Percentiles rank a stretch among this genome's conserved stretches.
phyloP scores from a whole-genome alignment of 2,113 vertebrate genomes.

The Dicerorhinus sumatrensis region DNA sequence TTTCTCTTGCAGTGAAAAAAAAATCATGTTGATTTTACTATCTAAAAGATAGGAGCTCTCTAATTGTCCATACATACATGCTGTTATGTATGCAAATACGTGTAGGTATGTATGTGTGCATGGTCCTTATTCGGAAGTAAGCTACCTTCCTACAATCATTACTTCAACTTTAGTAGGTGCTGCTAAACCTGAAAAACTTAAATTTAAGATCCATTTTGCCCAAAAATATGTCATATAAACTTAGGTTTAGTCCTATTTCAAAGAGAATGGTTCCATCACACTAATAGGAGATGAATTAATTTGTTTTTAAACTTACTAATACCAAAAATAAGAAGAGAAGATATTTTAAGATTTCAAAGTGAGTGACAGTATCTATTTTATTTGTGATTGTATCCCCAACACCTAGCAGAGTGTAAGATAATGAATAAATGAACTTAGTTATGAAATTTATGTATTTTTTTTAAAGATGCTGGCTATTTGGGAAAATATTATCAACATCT shows the following conservation, averaged over 20 bases:
- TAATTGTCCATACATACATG: background rate
- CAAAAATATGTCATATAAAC: background rate
- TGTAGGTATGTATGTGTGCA: rapidly evolving
- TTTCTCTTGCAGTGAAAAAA: background rate
- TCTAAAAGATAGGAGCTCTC: background rate
- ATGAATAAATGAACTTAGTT: background rate
- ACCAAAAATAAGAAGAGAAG: background rate
- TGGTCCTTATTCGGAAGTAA: background rate
- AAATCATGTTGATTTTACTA: background rate
- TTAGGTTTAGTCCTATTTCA: background rate
- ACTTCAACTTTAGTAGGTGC: background rate
- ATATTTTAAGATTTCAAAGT: background rate
- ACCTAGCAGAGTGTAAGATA: background rate
- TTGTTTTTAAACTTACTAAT: background rate
- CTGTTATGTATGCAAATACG: rapidly evolving
- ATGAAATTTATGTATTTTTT: background rate
- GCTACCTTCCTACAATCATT: rapidly evolving
- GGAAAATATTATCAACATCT: background rate
- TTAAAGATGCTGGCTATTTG: background rate
- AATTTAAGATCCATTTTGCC: background rate
- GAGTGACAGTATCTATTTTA: background rate
- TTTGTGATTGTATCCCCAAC: background rate
- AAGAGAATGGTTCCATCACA: background rate
- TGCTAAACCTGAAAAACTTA: background rate
- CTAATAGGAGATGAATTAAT: background rate